Evolutionary conservation across 2,797 vertebrate genomes (phyloP).

Genomic region (Centroberyx gerrardi): DNA sequence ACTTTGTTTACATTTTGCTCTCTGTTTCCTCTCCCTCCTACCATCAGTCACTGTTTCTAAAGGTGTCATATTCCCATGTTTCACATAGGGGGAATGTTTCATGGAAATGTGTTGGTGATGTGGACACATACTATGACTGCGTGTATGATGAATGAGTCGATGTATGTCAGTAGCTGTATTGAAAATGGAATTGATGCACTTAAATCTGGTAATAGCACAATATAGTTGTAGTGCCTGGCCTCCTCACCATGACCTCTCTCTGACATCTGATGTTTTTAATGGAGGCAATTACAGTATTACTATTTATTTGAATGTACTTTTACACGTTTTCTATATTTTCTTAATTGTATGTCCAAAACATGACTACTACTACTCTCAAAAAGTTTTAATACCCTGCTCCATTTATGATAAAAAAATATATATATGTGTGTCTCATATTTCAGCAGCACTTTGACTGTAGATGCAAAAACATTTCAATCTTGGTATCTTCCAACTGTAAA

Average conservation of each 20-base stretch:
- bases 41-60: slow-evolving; percentile 53
- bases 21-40: slow-evolving; percentile 54
- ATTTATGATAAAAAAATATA: slow-evolving; percentile 1
- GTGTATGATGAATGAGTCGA: slow-evolving; percentile 37
- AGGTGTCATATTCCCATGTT: slow-evolving; percentile 65
- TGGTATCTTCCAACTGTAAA: slow-evolving; percentile 15
- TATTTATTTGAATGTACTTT: slow-evolving; percentile 84
- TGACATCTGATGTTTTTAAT: slow-evolving; percentile 48
- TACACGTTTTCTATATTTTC: slow-evolving; percentile 53
- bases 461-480: slow-evolving; percentile 41
- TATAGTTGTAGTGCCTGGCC: slow-evolving; percentile 60
- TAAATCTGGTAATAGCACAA: slow-evolving; percentile 55
- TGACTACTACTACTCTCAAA: slow-evolving; percentile 77
- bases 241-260: slow-evolving; percentile 44
- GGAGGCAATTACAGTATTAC: slow-evolving; percentile 43
- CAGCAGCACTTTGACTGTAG: slow-evolving; percentile 39
- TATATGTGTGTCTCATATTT: slow-evolving; percentile 13
- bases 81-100: slow-evolving; percentile 29
- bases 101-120: slow-evolving; percentile 1
- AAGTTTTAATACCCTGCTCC: not conserved
- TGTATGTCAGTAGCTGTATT: slow-evolving; percentile 21
- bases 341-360: slow-evolving; percentile 63
- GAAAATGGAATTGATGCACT: slow-evolving; percentile 64
- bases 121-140: not conserved
- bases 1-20: slow-evolving; percentile 78